These are phyloP conservation scores for Patagioenas fasciata DNA, from an alignment of 2,113 vertebrate genomes.

Conservation along the genomic window DNA sequence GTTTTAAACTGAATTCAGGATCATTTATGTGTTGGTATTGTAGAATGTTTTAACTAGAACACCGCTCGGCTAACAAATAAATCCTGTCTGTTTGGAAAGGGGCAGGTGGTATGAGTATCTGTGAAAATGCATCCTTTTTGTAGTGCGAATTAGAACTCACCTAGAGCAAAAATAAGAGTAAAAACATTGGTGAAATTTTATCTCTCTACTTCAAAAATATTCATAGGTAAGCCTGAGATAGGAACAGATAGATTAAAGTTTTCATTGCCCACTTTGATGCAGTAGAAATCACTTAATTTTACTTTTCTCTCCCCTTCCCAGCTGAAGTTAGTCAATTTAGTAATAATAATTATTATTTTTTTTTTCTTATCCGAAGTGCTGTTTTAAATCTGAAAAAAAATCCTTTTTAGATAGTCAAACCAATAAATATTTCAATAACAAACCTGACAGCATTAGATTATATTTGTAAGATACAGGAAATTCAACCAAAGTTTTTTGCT, in stretches of 20 bases:
- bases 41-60: conserved; percentile 22
- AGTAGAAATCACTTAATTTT: neutral
- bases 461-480: neutral
- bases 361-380: neutral
- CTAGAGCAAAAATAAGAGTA: neutral
- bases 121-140: conserved; percentile 1
- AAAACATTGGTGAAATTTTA: neutral
- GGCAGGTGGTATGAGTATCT: neutral
- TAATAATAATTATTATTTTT: neutral
- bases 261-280: neutral
- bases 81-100: neutral
- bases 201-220: neutral
- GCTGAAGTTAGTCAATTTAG: neutral
- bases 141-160: neutral
- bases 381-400: neutral
- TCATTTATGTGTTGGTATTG: neutral
- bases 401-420: neutral
- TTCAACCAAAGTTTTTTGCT: neutral
- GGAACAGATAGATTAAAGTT: neutral
- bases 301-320: neutral
- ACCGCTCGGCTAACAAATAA: neutral
- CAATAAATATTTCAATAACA: neutral
- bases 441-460: neutral
- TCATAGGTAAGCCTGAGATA: neutral
- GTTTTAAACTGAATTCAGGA: neutral